Evolutionary conservation across 2,113 vertebrate species (phyloP).

Genomic region (Campylorhamphus procurvoides): DNA sequence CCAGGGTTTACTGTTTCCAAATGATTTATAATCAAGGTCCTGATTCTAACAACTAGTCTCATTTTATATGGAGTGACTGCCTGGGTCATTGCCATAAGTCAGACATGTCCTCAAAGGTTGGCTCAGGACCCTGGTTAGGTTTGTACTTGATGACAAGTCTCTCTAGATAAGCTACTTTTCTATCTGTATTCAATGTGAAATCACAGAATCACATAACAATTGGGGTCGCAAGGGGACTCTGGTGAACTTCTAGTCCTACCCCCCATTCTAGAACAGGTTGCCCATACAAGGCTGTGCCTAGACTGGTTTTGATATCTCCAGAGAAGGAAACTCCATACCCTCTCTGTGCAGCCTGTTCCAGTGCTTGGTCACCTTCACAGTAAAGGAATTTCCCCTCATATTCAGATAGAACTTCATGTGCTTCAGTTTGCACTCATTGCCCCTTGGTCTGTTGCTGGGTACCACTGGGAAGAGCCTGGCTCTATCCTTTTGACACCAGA

Average conservation of each 20-base stretch:
- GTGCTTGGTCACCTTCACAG: not conserved
- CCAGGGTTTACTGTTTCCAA: not conserved
- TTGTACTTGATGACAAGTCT: not conserved
- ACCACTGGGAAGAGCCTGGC: not conserved
- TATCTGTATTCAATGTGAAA: not conserved
- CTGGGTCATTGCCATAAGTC: not conserved
- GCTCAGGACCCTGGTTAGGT: not conserved
- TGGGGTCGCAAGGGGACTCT: not conserved
- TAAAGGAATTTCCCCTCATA: not conserved
- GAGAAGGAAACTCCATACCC: not conserved
- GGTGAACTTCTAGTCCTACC: not conserved
- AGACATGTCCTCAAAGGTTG: not conserved
- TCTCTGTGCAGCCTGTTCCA: not conserved
- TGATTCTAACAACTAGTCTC: not conserved
- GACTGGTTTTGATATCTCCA: not conserved
- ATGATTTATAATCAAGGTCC: not conserved
- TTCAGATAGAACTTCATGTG: not conserved
- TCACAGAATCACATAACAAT: not conserved
- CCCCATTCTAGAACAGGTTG: not conserved
- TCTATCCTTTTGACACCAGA: not conserved
- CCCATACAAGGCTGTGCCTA: fast-evolving
- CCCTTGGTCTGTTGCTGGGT: not conserved
- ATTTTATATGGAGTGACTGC: not conserved
- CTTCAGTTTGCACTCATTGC: not conserved
- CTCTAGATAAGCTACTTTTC: not conserved